Conservation (phyloP, 2,888 invertebrate genomes). For the Eretmocerus hayati region DNA sequence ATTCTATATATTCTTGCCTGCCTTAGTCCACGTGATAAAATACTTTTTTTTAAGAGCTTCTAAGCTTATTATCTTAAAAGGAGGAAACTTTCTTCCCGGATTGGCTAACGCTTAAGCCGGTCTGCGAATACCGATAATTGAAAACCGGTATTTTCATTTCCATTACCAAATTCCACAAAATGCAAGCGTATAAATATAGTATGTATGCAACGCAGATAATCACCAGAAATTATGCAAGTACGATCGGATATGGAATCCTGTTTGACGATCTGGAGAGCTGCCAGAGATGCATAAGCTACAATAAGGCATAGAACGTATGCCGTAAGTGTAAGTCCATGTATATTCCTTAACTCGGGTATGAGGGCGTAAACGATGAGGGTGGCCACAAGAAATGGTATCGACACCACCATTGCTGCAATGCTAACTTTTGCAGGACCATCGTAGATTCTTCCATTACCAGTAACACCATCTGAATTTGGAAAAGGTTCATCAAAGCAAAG, state of each 20-base stretch:
- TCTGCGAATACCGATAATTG: too few species aligned
- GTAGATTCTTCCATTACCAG: not conserved
- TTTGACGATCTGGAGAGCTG: conserved; percentile 26
- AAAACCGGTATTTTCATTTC: too few species aligned
- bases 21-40: too few species aligned
- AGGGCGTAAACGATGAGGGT: conserved; percentile 39
- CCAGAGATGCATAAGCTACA: conserved; percentile 32
- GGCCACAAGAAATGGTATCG: conserved; percentile 36
- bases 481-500: conserved; percentile 25
- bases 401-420: conserved; percentile 34
- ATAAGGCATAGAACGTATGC: conserved; percentile 34
- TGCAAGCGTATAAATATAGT: too few species aligned
- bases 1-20: too few species aligned
- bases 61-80: too few species aligned
- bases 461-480: too few species aligned
- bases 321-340: conserved; percentile 40
- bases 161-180: too few species aligned
- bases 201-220: conserved; percentile 1
- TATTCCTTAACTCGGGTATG: conserved; percentile 38
- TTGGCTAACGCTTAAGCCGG: too few species aligned
- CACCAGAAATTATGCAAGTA: conserved; percentile 31
- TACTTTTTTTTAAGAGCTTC: too few species aligned
- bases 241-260: conserved; percentile 16
- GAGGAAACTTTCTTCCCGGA: too few species aligned
- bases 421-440: conserved; percentile 3